Base-by-base conservation (phyloP, 1,140 invertebrate species). In the Bombus pascuorum region DNA sequence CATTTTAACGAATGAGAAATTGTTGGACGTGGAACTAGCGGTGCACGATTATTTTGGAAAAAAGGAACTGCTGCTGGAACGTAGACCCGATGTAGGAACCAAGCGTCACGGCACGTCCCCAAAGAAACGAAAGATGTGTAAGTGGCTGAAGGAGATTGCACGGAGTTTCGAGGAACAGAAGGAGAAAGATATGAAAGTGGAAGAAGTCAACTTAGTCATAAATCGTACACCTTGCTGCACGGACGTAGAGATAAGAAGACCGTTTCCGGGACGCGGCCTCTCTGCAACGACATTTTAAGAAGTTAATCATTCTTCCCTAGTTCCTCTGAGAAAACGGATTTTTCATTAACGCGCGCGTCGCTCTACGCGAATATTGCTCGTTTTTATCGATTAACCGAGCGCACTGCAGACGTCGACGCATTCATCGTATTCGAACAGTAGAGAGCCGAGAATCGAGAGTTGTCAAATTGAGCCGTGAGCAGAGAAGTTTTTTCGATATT, bases 201-300 rank as follows among this genome's bases (percentile, higher is more conserved):
- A 92, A 92, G 89, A 89, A 92, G 91, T 92, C 89, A 89, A 86
- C 68, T 85, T 89, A 93, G 93, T 92, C 90, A 94, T 94, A 95
- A 95, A 94, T 95, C 93, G 92, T 91, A 91, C 87, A 93, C 91
- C 92, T 94, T 91, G 92, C 88, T 85, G 92, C 90, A 88, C 86
- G 91, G 90, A 94, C 89, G 90, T 90, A 86, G 91, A 92, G 93
- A 94, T 94, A 94, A 92, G 91, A 92, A 90, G 82, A 91, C 90
- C 91, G 89, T 92, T 93, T 93, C 92, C 91, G 91, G 91, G 88
- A 91, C 87, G 91, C 86, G 88, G 90, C 86, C 89, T 85, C 88
- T 72, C 71, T 71, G 86, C 70, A 34, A 72, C 82, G 44, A 89
- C 70, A 76, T 85, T 85, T 87, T 83, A 81, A 90, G 62, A 78